Evolutionary conservation across 2,797 vertebrate species (phyloP).

Genomic region (Danio aesculapii): DNA sequence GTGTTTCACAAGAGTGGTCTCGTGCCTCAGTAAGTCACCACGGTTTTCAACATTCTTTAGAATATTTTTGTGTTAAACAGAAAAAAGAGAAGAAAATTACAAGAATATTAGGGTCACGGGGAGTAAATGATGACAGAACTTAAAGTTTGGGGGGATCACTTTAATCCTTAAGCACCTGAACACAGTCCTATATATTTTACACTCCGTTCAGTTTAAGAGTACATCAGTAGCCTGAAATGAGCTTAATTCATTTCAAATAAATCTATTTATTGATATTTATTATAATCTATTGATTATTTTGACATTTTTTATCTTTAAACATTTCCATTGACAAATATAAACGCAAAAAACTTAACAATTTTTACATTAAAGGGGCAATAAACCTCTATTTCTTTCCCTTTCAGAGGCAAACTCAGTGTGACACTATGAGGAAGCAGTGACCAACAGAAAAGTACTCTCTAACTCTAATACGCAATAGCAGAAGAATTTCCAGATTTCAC

Average conservation of each 20-base stretch:
- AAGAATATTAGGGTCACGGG: too few relatives aligned
- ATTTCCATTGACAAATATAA: not conserved
- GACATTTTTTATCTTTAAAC: too few relatives aligned
- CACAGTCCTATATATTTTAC: not conserved
- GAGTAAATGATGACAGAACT: too few relatives aligned
- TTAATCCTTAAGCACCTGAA: not conserved
- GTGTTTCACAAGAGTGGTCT: too few relatives aligned
- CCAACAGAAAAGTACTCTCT: not conserved
- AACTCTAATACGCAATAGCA: not conserved
- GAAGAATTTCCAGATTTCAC: conserved; percentile 36
- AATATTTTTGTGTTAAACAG: too few relatives aligned
- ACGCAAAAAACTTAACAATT: not conserved
- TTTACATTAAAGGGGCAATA: not conserved
- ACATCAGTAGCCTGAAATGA: not conserved
- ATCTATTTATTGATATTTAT: too few relatives aligned
- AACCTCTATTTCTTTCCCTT: not conserved
- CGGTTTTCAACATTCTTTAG: too few relatives aligned
- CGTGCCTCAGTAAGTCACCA: too few relatives aligned
- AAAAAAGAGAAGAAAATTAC: too few relatives aligned
- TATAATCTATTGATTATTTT: too few relatives aligned
- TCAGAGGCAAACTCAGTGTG: not conserved
- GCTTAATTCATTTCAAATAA: not conserved
- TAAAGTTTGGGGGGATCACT: too few relatives aligned
- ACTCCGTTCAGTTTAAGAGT: not conserved
- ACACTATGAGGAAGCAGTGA: conserved; percentile 27